Conservation (phyloP, 2,797 vertebrate genomes). For the Morelia viridis region DNA sequence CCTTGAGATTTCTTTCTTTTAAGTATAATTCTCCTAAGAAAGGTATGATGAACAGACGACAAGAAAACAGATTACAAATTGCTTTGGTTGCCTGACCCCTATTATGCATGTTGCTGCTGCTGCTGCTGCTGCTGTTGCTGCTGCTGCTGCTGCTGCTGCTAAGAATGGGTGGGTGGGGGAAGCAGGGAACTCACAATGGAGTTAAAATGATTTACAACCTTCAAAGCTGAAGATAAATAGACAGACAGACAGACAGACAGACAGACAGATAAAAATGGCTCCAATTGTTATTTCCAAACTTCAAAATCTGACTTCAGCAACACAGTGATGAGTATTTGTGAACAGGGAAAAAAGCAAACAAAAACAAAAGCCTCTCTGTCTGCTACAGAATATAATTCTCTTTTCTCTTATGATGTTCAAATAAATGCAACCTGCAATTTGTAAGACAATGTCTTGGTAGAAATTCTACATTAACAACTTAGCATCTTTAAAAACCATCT, state of each 20-base stretch:
- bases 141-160: background rate
- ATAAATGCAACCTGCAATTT: background rate
- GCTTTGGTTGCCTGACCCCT: background rate
- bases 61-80: background rate
- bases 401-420: background rate
- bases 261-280: background rate
- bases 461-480: background rate
- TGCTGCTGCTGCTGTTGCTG: background rate
- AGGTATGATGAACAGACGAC: background rate
- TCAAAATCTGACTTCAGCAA: background rate
- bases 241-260: too few relatives aligned
- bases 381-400: background rate
- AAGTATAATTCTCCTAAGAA: background rate
- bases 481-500: background rate
- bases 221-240: background rate
- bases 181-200: conserved; percentile 4
- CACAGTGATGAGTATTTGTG: conserved; percentile 45
- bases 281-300: conserved; percentile 49
- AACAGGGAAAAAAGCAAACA: conserved; percentile 27
- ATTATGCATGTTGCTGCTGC: background rate
- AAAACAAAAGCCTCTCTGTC: background rate
- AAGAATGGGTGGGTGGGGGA: background rate
- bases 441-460: background rate
- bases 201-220: background rate
- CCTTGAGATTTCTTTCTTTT: background rate